Conservation (phyloP, 2,888 invertebrate genomes). For the Blomia tropicalis region DNA sequence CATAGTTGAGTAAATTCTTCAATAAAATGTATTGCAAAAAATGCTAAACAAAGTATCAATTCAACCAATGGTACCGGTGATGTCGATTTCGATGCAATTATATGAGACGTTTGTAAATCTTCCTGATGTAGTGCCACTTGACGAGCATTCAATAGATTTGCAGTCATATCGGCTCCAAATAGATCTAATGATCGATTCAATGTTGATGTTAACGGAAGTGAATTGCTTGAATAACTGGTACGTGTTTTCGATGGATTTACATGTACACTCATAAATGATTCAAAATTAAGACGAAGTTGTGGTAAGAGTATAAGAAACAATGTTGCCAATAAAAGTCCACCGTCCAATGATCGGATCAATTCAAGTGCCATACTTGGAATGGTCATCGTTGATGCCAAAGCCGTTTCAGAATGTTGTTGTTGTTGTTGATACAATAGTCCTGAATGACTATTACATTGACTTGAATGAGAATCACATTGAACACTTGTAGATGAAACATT, state of each 20-base stretch:
- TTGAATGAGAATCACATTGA: neutral
- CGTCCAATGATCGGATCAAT: constrained; percentile 13
- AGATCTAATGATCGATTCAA: neutral
- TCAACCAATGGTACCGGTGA: constrained; percentile 20
- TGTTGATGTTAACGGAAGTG: neutral
- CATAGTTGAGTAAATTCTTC: constrained; percentile 19
- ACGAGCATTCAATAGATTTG: neutral
- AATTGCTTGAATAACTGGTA: neutral
- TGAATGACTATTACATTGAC: constrained; percentile 1
- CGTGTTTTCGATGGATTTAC: neutral
- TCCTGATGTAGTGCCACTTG: neutral
- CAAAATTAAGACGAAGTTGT: constrained; percentile 7
- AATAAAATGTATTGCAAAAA: constrained; percentile 16
- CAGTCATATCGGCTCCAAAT: neutral
- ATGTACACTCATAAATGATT: constrained; percentile 8
- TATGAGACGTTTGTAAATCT: neutral
- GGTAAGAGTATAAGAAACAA: constrained; percentile 21
- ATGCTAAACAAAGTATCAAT: constrained; percentile 21
- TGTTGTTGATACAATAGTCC: neutral
- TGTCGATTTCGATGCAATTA: neutral
- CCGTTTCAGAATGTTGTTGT: neutral
- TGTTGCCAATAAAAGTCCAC: constrained; percentile 16
- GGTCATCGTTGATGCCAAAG: neutral
- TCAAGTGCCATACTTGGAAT: constrained; percentile 18
- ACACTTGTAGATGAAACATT: neutral